These are phyloP conservation scores for Athripsodes cinereus DNA, from an alignment of 2,888 invertebrate species.

Conservation along the genomic window DNA sequence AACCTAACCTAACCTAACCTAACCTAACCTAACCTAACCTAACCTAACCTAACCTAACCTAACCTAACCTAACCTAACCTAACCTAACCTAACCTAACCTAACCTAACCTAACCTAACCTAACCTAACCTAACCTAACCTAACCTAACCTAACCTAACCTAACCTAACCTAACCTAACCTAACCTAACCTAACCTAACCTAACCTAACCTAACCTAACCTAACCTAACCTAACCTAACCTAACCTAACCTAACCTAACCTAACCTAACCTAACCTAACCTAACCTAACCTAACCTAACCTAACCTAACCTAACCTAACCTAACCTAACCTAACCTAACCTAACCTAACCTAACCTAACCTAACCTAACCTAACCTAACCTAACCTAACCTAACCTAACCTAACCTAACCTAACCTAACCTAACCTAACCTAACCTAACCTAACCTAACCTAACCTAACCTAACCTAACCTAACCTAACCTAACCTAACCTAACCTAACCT, in stretches of 20 bases:
- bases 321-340: conserved; percentile 2
- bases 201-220: conserved; percentile 2
- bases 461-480: conserved; percentile 2
- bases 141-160: conserved; percentile 2
- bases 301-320: conserved; percentile 2
- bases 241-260: conserved; percentile 2
- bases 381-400: conserved; percentile 2
- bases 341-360: conserved; percentile 2
- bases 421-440: conserved; percentile 2
- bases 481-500: conserved; percentile 2
- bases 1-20: conserved; percentile 2
- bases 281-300: conserved; percentile 2
- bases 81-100: conserved; percentile 2
- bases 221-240: conserved; percentile 2
- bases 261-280: conserved; percentile 2
- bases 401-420: conserved; percentile 2
- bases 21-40: conserved; percentile 2
- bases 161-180: conserved; percentile 2
- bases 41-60: conserved; percentile 2
- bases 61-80: conserved; percentile 2
- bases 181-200: conserved; percentile 2
- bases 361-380: conserved; percentile 2
- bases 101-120: conserved; percentile 2
- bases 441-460: conserved; percentile 2
- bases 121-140: conserved; percentile 2